These are phyloP conservation scores for Sebastes itinus DNA, from an alignment of 2,797 vertebrate genomes.

Conservation along the genomic window DNA sequence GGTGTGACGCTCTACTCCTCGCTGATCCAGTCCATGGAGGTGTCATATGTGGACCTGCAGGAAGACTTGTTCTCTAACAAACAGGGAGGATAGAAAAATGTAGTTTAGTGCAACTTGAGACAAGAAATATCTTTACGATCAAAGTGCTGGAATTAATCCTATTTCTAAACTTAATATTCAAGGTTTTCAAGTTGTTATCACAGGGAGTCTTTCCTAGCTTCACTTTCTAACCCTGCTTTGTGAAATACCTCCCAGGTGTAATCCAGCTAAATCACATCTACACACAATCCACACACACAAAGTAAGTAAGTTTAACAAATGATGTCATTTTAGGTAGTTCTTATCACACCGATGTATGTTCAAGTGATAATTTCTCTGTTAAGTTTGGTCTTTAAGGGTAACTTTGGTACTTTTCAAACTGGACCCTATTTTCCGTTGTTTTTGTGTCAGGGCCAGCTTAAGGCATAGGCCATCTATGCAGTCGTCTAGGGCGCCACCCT, in stretches of 20 bases:
- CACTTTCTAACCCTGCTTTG: background rate
- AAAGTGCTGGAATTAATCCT: background rate
- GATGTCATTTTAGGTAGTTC: no score
- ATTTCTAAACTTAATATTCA: background rate
- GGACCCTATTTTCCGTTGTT: no score
- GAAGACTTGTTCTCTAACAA: slow-evolving; percentile 54
- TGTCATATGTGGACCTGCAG: slow-evolving; percentile 65
- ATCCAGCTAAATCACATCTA: slow-evolving; percentile 5
- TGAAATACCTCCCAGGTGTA: background rate
- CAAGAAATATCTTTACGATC: background rate
- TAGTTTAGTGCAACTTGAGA: background rate
- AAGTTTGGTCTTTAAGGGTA: no score
- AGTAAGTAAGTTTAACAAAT: no score
- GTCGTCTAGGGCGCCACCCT: no score
- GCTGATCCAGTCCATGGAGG: slow-evolving; percentile 92
- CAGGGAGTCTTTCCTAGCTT: background rate
- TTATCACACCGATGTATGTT: no score
- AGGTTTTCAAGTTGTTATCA: background rate
- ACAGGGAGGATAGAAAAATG: background rate
- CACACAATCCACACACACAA: background rate
- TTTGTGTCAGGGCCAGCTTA: no score
- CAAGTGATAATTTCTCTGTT: no score
- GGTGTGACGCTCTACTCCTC: slow-evolving; percentile 80
- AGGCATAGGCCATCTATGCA: no score
- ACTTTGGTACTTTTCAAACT: no score